phyloP scores from a whole-genome alignment of 2,888 invertebrate species.

The Stenodera caucasica region DNA sequence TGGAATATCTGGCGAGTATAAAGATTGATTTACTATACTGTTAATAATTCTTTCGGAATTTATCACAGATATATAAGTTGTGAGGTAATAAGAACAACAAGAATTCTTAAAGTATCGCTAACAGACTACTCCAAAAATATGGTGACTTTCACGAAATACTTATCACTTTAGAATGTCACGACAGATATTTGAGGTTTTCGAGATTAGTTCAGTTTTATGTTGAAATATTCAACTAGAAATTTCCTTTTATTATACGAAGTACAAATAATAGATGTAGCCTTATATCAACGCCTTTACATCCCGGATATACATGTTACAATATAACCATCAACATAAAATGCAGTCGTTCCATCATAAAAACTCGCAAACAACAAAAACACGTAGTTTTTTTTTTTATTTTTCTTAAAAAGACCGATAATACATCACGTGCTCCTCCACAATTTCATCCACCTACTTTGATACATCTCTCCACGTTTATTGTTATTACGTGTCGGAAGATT shows the following conservation, averaged over 20 bases:
- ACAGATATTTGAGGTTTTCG: neutral
- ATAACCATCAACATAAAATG: neutral
- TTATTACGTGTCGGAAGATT: neutral
- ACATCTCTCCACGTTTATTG: neutral
- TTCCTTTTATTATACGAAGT: neutral
- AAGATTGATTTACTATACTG: constrained; percentile 1
- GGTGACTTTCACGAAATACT: too few species aligned
- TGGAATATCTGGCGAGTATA: neutral
- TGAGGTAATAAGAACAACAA: too few species aligned
- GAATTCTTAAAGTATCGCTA: neutral
- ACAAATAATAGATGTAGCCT: neutral
- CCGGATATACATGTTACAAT: neutral
- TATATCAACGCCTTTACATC: neutral
- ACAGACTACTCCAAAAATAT: neutral
- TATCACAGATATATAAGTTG: too few species aligned
- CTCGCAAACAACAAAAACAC: neutral
- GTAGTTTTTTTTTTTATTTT: neutral
- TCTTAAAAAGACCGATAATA: neutral
- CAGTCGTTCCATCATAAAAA: neutral
- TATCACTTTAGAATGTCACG: too few species aligned
- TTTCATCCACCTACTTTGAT: neutral
- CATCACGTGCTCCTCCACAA: neutral
- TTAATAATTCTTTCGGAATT: neutral
- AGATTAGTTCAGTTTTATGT: neutral
- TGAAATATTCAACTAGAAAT: too few species aligned